Evolutionary conservation across 1,140 invertebrate genomes (phyloP).

Genomic region (Drosophila seguyi): DNA sequence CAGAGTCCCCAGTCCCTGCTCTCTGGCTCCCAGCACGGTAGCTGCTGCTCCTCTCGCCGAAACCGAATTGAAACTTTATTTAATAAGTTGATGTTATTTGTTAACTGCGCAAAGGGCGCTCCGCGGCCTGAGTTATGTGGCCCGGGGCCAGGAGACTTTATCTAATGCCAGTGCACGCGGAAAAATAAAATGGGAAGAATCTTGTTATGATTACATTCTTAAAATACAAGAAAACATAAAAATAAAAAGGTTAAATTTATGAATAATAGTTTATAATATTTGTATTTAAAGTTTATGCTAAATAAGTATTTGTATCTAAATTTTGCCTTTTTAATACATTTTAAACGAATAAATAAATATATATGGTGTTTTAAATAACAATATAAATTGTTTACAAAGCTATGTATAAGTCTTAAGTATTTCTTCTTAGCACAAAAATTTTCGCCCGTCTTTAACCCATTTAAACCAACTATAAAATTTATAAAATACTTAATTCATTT

Average conservation of each 20-base stretch:
- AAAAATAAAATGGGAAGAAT: constrained; percentile 1
- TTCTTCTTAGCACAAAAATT: too few relatives aligned
- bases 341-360: too few relatives aligned
- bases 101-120: constrained; percentile 75
- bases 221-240: neutral
- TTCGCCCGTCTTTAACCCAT: too few relatives aligned
- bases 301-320: too few relatives aligned
- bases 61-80: constrained; percentile 80
- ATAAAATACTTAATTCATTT: constrained; percentile 9
- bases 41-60: constrained; percentile 48
- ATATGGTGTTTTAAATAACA: too few relatives aligned
- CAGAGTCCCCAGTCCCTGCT: constrained; percentile 1
- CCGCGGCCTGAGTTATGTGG: constrained; percentile 65
- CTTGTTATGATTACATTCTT: neutral
- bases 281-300: too few relatives aligned
- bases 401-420: too few relatives aligned
- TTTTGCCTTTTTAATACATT: too few relatives aligned
- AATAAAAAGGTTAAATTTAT: neutral
- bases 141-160: constrained; percentile 7
- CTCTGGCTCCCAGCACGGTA: constrained; percentile 64
- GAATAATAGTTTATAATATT: too few relatives aligned
- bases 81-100: constrained; percentile 84
- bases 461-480: neutral
- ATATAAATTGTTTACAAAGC: too few relatives aligned
- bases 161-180: constrained; percentile 46